These are phyloP conservation scores for Spheniscus humboldti DNA, from an alignment of 2,797 vertebrate genomes.

Conservation along the genomic window DNA sequence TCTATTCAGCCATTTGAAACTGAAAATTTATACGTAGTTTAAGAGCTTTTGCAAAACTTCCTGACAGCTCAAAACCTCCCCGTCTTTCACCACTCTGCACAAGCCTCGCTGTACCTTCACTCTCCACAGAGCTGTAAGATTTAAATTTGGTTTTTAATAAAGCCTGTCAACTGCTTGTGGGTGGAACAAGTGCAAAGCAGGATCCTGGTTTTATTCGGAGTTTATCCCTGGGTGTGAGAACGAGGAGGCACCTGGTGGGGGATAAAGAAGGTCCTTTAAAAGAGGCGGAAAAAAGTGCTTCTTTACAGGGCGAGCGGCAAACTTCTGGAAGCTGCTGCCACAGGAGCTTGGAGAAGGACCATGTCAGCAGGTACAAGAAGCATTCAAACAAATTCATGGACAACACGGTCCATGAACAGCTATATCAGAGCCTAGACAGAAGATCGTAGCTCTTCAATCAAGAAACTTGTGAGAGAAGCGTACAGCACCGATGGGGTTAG, in stretches of 20 bases:
- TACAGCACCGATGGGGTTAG: neutral
- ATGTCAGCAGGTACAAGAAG: neutral
- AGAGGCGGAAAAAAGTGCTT: neutral
- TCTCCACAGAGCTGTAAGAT: neutral
- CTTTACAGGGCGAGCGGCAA: neutral
- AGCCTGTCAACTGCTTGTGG: neutral
- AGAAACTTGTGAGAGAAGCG: neutral
- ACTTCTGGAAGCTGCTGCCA: neutral
- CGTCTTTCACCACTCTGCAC: neutral
- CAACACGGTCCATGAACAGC: neutral
- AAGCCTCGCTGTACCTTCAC: neutral
- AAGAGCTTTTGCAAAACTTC: neutral
- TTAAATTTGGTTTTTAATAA: neutral
- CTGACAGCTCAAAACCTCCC: neutral
- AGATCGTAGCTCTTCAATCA: neutral
- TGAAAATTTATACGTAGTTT: neutral
- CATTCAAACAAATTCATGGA: neutral
- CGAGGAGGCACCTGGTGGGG: neutral
- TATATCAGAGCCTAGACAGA: neutral
- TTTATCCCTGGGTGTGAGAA: neutral
- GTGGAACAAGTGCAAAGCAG: neutral
- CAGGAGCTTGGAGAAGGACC: neutral
- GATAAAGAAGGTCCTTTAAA: slow-evolving; percentile 26
- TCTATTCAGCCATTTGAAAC: neutral
- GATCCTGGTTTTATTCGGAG: neutral